Evolutionary conservation across 2,888 invertebrate genomes (phyloP).

Genomic region (Hydroisotoma schaefferi): DNA sequence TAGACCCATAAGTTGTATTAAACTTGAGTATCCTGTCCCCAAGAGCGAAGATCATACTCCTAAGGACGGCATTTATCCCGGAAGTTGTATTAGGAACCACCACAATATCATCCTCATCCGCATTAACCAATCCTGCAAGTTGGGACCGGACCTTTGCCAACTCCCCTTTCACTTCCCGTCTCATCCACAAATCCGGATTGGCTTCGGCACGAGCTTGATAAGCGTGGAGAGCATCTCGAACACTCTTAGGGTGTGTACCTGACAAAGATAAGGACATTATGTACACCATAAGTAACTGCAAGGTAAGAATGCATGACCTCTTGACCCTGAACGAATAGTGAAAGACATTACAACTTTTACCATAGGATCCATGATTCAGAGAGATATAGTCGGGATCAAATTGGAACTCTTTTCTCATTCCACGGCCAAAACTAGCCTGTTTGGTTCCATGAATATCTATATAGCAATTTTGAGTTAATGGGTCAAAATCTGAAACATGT

Average conservation of each 20-base stretch:
- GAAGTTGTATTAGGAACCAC: slow-evolving; percentile 17
- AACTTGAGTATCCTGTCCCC: slow-evolving; percentile 37
- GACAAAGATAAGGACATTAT: too few species aligned
- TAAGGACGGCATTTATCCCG: slow-evolving; percentile 37
- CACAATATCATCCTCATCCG: slow-evolving; percentile 26
- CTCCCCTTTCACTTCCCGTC: slow-evolving; percentile 24
- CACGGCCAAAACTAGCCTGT: slow-evolving; percentile 33
- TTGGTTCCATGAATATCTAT: too few species aligned
- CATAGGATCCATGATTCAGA: slow-evolving; percentile 41
- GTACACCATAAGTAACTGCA: too few species aligned
- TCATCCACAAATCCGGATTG: slow-evolving; percentile 39
- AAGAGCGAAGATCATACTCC: slow-evolving; percentile 25
- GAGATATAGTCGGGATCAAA: slow-evolving; percentile 18
- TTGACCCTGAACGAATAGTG: too few species aligned
- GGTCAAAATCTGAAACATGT: too few species aligned
- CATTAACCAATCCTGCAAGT: slow-evolving; percentile 25
- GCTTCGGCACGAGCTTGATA: slow-evolving; percentile 29
- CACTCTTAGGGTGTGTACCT: slow-evolving; percentile 36
- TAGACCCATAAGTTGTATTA: slow-evolving; percentile 29
- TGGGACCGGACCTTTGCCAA: slow-evolving; percentile 22
- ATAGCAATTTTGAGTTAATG: too few species aligned
- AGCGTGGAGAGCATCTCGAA: slow-evolving; percentile 24
- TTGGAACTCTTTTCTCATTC: slow-evolving; percentile 37
- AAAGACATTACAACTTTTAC: slow-evolving; percentile 16
- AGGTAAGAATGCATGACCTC: too few species aligned